These are phyloP conservation scores for Hecatera dysodea DNA, from an alignment of 2,888 invertebrate genomes.

Conservation along the genomic window DNA sequence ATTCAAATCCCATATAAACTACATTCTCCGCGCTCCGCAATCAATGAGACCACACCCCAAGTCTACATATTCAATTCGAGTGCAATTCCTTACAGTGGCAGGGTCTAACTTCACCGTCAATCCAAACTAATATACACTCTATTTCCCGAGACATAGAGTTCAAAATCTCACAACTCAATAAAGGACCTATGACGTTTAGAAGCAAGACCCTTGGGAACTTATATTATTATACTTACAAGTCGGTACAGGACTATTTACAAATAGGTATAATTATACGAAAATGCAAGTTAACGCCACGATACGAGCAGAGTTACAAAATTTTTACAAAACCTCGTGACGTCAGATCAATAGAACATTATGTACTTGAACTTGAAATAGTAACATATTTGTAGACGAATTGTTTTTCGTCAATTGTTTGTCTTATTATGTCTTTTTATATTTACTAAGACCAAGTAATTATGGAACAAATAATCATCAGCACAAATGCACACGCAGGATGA, in stretches of 20 bases:
- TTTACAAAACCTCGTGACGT: conserved; percentile 53
- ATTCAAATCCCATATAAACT: neutral
- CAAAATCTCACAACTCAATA: conserved; percentile 15
- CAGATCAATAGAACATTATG: conserved; percentile 17
- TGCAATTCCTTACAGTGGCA: conserved; percentile 64
- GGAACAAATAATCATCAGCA: too few relatives aligned
- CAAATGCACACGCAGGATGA: too few relatives aligned
- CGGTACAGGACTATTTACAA: conserved; percentile 62
- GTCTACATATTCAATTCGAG: conserved; percentile 58
- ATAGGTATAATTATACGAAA: conserved; percentile 55
- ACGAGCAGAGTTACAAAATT: conserved; percentile 57
- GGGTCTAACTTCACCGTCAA: conserved; percentile 12
- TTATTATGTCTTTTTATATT: too few relatives aligned
- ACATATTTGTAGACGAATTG: too few relatives aligned
- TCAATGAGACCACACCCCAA: conserved; percentile 26
- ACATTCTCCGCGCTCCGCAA: conserved; percentile 11
- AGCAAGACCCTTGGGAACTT: conserved; percentile 29
- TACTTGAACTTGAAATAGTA: neutral
- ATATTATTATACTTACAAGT: conserved; percentile 45
- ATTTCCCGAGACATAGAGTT: conserved; percentile 2
- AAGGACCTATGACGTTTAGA: neutral
- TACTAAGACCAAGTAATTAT: neutral
- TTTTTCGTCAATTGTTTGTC: too few relatives aligned
- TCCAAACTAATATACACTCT: conserved; percentile 32
- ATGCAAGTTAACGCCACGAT: conserved; percentile 50